A percentile compares a stretch with the other conserved stretches of the same genome.
phyloP scores from a whole-genome alignment of 2,113 vertebrate genomes.

The chimpanzee (Pan troglodytes) region DNA sequence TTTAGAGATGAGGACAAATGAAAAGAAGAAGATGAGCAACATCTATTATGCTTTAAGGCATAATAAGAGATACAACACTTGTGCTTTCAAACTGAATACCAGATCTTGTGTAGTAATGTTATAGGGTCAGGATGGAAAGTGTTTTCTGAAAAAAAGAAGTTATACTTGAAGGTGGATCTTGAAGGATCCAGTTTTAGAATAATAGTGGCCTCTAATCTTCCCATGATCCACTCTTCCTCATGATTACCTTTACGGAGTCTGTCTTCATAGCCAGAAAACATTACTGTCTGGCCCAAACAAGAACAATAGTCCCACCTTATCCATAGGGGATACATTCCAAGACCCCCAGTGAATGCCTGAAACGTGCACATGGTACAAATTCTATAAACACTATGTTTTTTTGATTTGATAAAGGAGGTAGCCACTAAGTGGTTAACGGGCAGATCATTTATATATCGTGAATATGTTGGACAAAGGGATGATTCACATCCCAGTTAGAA shows the following conservation, averaged over 20 bases:
- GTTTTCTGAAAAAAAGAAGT: neutral
- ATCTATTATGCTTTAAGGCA: neutral
- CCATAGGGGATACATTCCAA: neutral
- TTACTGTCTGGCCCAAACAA: neutral
- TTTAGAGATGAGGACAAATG: neutral
- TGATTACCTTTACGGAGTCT: neutral
- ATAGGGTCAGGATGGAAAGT: neutral
- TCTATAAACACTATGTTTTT: neutral
- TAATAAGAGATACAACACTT: neutral
- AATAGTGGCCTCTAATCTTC: neutral
- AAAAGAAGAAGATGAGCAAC: neutral
- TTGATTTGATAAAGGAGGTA: neutral
- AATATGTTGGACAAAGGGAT: neutral
- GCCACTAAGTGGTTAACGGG: neutral
- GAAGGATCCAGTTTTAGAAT: neutral
- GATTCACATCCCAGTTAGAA: neutral
- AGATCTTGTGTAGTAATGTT: neutral
- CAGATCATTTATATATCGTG: neutral
- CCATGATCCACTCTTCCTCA: neutral
- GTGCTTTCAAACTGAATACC: neutral
- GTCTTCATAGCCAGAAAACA: neutral
- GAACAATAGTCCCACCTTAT: neutral
- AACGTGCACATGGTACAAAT: neutral
- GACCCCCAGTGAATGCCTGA: neutral
- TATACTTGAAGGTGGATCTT: neutral